Evolutionary conservation across 2,797 vertebrate species (phyloP).

Genomic region (Melanotaenia boesemani): DNA sequence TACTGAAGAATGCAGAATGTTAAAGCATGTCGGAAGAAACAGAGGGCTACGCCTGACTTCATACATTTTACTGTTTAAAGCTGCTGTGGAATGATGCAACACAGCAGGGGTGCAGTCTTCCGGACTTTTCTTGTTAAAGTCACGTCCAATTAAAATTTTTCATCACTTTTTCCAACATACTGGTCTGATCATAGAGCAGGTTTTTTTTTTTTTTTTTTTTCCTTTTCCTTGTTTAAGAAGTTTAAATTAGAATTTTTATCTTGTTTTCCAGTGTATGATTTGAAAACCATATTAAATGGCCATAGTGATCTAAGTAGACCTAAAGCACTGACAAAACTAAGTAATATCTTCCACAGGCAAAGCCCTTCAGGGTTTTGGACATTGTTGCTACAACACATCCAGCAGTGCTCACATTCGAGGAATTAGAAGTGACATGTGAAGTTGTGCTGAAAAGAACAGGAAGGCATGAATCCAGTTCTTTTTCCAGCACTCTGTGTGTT

Average conservation of each 20-base stretch:
- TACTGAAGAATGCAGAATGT: conserved; percentile 44
- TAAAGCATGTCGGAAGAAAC: conserved; percentile 56
- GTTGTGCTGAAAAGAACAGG: conserved; percentile 53
- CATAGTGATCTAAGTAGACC: background rate
- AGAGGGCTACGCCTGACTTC: conserved; percentile 52
- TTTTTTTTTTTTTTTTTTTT: conserved; percentile 1
- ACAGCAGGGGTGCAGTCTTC: conserved; percentile 48
- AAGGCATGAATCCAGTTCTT: conserved; percentile 44
- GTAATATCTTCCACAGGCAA: conserved; percentile 22
- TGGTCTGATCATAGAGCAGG: background rate
- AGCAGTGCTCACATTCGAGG: conserved; percentile 36
- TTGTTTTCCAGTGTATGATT: conserved; percentile 1
- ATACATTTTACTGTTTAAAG: conserved; percentile 35
- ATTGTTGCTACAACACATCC: conserved; percentile 24
- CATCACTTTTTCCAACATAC: conserved; percentile 32
- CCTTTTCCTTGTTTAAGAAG: background rate
- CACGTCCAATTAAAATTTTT: conserved; percentile 39
- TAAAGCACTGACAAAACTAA: background rate
- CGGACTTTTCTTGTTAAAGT: conserved; percentile 58
- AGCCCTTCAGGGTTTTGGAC: conserved; percentile 31
- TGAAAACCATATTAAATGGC: background rate
- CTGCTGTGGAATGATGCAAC: conserved; percentile 48
- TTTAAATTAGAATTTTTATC: conserved; percentile 6
- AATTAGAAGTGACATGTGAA: conserved; percentile 42
- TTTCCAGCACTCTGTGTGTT: conserved; percentile 39